Evolutionary conservation across 2,797 vertebrate species (phyloP), one percentile per base, ranked within the genome.

Genomic region (Pogonophryne albipinna): DNA sequence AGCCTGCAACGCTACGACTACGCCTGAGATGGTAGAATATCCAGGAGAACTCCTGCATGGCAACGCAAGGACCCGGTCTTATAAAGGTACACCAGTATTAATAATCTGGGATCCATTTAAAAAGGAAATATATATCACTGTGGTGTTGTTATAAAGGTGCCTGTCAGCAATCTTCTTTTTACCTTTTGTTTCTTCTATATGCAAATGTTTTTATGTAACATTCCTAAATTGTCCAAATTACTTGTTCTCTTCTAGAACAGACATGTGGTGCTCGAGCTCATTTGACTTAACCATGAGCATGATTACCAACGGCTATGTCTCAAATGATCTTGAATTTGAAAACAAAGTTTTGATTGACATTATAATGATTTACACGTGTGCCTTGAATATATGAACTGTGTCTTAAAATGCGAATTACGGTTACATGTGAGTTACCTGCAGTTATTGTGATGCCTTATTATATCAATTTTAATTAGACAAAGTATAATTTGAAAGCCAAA

Each of bases 301-400:
- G 31, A 59, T 34, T 62, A 7, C 12, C 10, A 45, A 49, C 9
- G 23, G 31, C 13, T 52, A 9, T 49, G 23, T 62, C 16, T 55
- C 53, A 70, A 68, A 41, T 10, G 1, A 6, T 74, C 15, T 70
- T 82, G 6, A 58, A 47, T 64, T 46, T 38, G 8, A 34, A 1
- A 66, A 75, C 12, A 55, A 6, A 51, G 20, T 64, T 3, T 31
- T 44, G 14, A 74, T 51, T 65, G 42, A 19, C 4, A 15, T 74
- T 14, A 31, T 64, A 51, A 59, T 53, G 4, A 73, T 50, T 77
- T 67, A 71, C 55, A 55, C 38, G 8, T 67, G 85, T 92, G 86
- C 89, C 87, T 91, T 88, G 46, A 88, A 46, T 78, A 67, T 74
- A 63, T 70, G 14, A 80, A 71, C 61, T 50, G 68, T 73, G 69